phyloP scores from a whole-genome alignment of 2,888 invertebrate genomes.

The Agrotis segetum region DNA sequence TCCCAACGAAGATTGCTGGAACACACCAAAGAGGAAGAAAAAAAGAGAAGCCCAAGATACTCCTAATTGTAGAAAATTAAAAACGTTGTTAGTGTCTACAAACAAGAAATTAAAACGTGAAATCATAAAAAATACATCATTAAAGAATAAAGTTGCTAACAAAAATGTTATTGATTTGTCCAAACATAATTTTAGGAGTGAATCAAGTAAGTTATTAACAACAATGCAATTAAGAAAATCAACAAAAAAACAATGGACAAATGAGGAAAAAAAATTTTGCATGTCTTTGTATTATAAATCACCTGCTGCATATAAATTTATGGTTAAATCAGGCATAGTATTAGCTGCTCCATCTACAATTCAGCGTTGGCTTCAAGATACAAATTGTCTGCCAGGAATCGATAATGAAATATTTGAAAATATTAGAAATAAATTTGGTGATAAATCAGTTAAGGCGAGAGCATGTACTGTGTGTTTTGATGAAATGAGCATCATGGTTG shows the following conservation, averaged over 20 bases:
- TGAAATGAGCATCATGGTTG: constrained; percentile 2
- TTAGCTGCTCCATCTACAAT: background rate
- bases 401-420: constrained; percentile 5
- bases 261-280: background rate
- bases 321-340: background rate
- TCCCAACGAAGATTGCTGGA: background rate
- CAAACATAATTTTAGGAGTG: constrained; percentile 2
- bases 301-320: constrained; percentile 2
- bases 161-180: background rate
- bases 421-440: constrained; percentile 2
- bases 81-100: background rate
- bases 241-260: background rate
- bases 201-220: background rate
- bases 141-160: background rate
- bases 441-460: background rate
- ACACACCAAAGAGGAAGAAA: background rate
- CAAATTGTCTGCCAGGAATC: background rate
- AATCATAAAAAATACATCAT: background rate
- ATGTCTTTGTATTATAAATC: background rate
- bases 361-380: background rate
- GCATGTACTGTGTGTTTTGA: background rate
- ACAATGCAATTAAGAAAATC: background rate
- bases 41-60: background rate
- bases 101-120: background rate
- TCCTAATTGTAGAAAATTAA: background rate